Base-by-base conservation (phyloP, 2,797 vertebrate genomes). In the Brachyalestes nurse region DNA sequence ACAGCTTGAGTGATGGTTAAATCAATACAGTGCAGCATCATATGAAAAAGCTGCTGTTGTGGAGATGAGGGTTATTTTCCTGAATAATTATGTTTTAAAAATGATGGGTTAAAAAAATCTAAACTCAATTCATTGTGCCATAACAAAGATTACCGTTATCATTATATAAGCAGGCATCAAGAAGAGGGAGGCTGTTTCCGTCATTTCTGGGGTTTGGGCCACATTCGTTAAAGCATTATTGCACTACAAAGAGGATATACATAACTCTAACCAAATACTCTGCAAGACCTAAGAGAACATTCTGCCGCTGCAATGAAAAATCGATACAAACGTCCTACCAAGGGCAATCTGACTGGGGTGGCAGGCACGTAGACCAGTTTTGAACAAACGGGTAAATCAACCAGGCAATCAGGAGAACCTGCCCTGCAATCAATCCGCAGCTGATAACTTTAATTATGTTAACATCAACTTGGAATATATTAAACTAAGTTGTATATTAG, bases 231-330 rank as follows among this genome's bases (percentile, higher is more conserved):
- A 78, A 71, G 60, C 5, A 19, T 83, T 79, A 75, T 75, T 79
- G 77, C 72, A 75, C 77, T 64, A 83, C 65, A 64, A 74, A 61
- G 57, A 75, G n/a, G 21, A 78, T 74, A 51, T 69, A 61, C 53
- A 74, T 45, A 67, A 67, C 40, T 51, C 53, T 82, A 66, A 82
- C 57, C 19, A 49, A 66, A 76, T 55, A 77, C 25, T 77, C 58
- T 38, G 70, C 80, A 72, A 77, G 67, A 77, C 47, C 58, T 81
- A 81, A 14, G 60, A 81, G 47, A 77, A 72, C 25, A 61, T 69
- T 55, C 71, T 53, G 61, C 34, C 42, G 17, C 70, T 55, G 78
- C 70, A 9, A 69, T 64, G 16, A 53, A 23, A 49, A 78, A 75
- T 78, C 12, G 53, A 58, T 28, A 74, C 47, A 51, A 61, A 74